Conservation (phyloP, 2,113 vertebrate genomes). For the Danionella cerebrum region DNA sequence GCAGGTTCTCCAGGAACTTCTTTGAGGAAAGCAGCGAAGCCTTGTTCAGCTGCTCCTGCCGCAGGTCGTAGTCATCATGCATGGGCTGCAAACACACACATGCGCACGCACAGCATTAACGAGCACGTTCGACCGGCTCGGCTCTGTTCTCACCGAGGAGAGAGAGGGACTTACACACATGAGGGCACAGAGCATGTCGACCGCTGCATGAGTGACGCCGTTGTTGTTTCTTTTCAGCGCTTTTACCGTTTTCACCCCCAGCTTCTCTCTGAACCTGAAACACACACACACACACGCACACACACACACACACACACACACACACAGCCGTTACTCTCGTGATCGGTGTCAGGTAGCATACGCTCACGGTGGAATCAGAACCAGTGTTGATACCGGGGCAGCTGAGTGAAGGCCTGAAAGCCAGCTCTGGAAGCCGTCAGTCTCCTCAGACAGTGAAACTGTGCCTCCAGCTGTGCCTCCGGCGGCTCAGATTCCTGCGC, state of each 20-base stretch:
- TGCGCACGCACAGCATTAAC: not conserved
- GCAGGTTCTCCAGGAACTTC: conserved; percentile 95
- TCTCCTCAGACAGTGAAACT: conserved; percentile 93
- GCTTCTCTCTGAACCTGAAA: conserved; percentile 86
- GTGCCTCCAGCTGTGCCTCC: conserved; percentile 89
- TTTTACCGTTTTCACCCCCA: conserved; percentile 96
- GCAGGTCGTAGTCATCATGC: conserved; percentile 97
- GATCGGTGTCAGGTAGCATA: too few relatives aligned
- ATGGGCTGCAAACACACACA: conserved; percentile 73
- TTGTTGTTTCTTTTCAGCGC: conserved; percentile 94
- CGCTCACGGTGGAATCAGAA: too few relatives aligned
- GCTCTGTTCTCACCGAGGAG: too few relatives aligned
- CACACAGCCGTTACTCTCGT: too few relatives aligned
- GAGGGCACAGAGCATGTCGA: conserved; percentile 97
- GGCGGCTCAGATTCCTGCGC: conserved; percentile 84
- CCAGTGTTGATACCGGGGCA: conserved; percentile 93
- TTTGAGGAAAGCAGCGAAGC: conserved; percentile 96
- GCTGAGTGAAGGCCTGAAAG: conserved; percentile 95
- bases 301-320: not conserved
- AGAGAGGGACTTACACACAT: conserved; percentile 99
- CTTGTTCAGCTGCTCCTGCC: conserved; percentile 98
- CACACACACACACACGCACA: conserved; percentile 9
- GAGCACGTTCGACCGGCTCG: too few relatives aligned
- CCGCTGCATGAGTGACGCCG: conserved; percentile 88
- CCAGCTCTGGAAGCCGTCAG: conserved; percentile 97